Percentiles rank a stretch among this genome's conserved stretches.
Conservation (phyloP, 2,797 vertebrate species). For the Scomberomorus guttatus region DNA sequence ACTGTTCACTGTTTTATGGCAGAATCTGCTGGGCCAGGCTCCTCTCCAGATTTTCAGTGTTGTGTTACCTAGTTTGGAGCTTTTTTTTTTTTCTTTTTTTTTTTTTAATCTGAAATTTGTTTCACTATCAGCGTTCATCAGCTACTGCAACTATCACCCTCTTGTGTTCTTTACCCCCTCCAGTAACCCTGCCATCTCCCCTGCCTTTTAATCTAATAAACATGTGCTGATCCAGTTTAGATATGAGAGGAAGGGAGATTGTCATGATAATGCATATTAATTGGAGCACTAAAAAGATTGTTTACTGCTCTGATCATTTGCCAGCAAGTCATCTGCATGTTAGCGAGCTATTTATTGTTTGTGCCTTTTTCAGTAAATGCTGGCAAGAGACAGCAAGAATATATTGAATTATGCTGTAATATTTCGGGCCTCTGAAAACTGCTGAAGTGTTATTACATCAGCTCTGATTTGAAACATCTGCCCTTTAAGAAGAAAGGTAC, state of each 20-base stretch:
- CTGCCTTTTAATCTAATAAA: constrained; percentile 75
- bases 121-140: constrained; percentile 43
- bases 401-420: constrained; percentile 73
- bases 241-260: constrained; percentile 69
- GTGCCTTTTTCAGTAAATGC: constrained; percentile 73
- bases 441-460: constrained; percentile 55
- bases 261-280: constrained; percentile 80
- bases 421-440: constrained; percentile 61
- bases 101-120: constrained; percentile 16
- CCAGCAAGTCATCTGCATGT: constrained; percentile 77
- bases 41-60: constrained; percentile 64
- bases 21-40: constrained; percentile 55
- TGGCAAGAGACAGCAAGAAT: constrained; percentile 67
- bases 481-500: constrained; percentile 45
- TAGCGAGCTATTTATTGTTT: constrained; percentile 76
- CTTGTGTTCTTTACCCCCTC: constrained; percentile 60
- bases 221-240: constrained; percentile 74
- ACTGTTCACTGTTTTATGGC: constrained; percentile 69
- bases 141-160: constrained; percentile 42
- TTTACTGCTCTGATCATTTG: constrained; percentile 71
- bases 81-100: constrained; percentile 4
- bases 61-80: constrained; percentile 57
- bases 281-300: constrained; percentile 75
- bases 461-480: constrained; percentile 54
- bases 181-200: constrained; percentile 53